Base-by-base conservation (phyloP, 1,140 invertebrate genomes). In the Drosophila malerkotliana region DNA sequence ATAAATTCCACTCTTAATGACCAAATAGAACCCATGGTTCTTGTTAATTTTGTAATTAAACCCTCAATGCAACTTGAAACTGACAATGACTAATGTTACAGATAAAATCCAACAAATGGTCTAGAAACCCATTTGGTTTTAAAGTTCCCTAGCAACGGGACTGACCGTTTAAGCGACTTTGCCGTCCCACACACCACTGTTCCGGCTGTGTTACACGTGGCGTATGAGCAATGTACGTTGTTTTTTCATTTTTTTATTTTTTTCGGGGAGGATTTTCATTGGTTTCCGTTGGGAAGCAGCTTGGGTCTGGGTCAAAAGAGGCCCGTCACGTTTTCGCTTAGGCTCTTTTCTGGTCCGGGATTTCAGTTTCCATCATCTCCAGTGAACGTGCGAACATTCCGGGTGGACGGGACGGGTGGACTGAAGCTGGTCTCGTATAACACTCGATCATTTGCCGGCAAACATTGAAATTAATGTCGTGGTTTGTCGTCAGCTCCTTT, bases 271-370 rank as follows among this genome's bases (percentile, higher is more conserved):
- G 39, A 49, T 53, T 54, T 77, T 62, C 58, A 64, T 71, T 67
- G 37, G 34, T 64, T 57, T 73, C 47, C 34, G 59, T 57, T 57
- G 55, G 68, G 30, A 61, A 37, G 55, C 51, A 55, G 47, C 60
- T 52, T 64, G 60, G 39, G 45, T 52, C 12, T 58, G 82, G 77
- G 81, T 81, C 82, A 82, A 82, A 78, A 77, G 49, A 72, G 69
- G 61, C 64, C 75, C 79, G 81, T 85, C 81, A 85, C 81, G 81
- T 85, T 85, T 85, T 85, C 81, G 81, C 78, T 82, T 77, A 87
- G 78, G 57, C 62, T 59, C 67, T 69, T 7, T 10, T 9, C 6
- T 14, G 77, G 63, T 54, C 69, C 63, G 52, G 81, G 75, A 81
- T 84, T 85, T 80, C 62, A 41, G 62, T 75, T 75, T 75, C 61